phyloP scores from a whole-genome alignment of 1,140 invertebrate species.

The Monomorium pharaonis region DNA sequence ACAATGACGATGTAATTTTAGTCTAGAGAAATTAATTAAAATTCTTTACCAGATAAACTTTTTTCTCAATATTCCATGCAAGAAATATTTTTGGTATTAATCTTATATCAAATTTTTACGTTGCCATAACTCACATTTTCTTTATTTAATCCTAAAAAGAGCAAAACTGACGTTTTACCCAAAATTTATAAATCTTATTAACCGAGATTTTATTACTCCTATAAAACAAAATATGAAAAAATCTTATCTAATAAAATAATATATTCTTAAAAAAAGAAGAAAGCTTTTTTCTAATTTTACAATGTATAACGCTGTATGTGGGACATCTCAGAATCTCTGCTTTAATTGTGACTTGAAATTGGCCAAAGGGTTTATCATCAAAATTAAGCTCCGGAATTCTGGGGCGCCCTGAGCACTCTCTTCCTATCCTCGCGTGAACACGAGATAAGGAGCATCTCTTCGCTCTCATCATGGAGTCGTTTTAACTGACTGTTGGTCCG shows the following conservation, averaged over 20 bases:
- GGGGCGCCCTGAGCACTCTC: background rate
- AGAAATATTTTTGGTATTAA: background rate
- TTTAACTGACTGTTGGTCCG: constrained; percentile 35
- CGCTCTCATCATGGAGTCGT: background rate
- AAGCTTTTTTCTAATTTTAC: background rate
- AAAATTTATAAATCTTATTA: background rate
- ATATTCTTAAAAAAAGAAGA: background rate
- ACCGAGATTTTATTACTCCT: background rate
- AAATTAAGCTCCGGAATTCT: constrained; percentile 36
- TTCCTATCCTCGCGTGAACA: background rate
- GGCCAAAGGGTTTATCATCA: background rate
- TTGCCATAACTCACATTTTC: background rate
- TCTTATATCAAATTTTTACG: background rate
- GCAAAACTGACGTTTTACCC: background rate
- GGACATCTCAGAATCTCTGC: background rate
- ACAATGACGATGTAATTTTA: constrained; percentile 4
- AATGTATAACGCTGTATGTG: background rate
- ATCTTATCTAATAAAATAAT: background rate
- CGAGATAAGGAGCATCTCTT: constrained; percentile 13
- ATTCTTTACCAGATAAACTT: background rate
- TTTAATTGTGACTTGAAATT: background rate
- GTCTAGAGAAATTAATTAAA: background rate
- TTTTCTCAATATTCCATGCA: background rate
- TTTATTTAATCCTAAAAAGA: background rate
- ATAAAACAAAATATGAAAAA: background rate